Evolutionary conservation across 2,888 invertebrate species (phyloP).

Genomic region (Drosophila subquinaria): DNA sequence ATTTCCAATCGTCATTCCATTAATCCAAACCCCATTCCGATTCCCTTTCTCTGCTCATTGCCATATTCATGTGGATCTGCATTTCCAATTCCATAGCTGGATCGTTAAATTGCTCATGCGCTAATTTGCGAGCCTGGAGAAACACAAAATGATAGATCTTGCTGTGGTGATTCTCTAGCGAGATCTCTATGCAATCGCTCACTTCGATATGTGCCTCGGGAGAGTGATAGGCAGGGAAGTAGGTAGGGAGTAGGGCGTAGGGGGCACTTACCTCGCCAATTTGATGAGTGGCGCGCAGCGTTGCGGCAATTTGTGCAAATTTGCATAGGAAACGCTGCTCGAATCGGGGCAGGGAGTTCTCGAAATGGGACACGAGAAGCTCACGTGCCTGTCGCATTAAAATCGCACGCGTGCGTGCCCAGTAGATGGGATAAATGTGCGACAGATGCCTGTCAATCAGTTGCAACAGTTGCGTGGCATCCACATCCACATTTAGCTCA

Average conservation of each 20-base stretch:
- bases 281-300: slow-evolving; percentile 86
- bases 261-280: slow-evolving; percentile 84
- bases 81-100: slow-evolving; percentile 44
- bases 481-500: slow-evolving; percentile 21
- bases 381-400: slow-evolving; percentile 90
- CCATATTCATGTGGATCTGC: slow-evolving; percentile 25
- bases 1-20: neutral
- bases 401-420: slow-evolving; percentile 87
- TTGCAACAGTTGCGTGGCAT: slow-evolving; percentile 59
- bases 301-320: slow-evolving; percentile 87
- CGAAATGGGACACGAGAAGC: slow-evolving; percentile 89
- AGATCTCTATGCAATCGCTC: slow-evolving; percentile 32
- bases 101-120: slow-evolving; percentile 56
- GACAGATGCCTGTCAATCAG: slow-evolving; percentile 89
- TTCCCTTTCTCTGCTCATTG: slow-evolving; percentile 1
- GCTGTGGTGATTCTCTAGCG: neutral
- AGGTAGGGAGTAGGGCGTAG: neutral
- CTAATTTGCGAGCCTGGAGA: slow-evolving; percentile 57
- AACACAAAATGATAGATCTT: slow-evolving; percentile 58
- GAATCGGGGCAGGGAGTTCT: slow-evolving; percentile 88
- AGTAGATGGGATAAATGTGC: slow-evolving; percentile 88
- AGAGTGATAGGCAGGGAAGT: neutral
- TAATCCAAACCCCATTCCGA: slow-evolving; percentile 1
- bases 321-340: slow-evolving; percentile 88
- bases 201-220: slow-evolving; percentile 11